A percentile compares a stretch with the other conserved stretches of the same genome.
These are phyloP conservation scores for Tipula unca DNA, from an alignment of 2,888 invertebrate genomes.

Conservation along the genomic window DNA sequence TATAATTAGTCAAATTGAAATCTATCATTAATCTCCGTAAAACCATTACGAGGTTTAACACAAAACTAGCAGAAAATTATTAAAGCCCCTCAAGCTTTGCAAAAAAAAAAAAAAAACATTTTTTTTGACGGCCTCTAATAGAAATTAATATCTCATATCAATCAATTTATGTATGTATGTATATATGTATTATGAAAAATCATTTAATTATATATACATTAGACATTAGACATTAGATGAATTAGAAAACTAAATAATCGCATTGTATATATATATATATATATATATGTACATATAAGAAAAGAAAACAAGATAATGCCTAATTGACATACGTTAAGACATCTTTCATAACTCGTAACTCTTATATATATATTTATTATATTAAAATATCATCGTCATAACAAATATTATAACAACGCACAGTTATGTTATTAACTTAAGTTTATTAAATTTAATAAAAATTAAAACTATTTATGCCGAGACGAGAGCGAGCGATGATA, in stretches of 20 bases:
- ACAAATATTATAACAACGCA: background rate
- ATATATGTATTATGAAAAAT: background rate
- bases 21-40: background rate
- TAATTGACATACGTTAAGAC: slow-evolving; percentile 14
- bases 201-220: slow-evolving; percentile 14
- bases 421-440: slow-evolving; percentile 8
- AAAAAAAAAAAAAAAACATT: too few species aligned
- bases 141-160: slow-evolving; percentile 14
- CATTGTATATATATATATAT: too few species aligned
- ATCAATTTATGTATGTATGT: slow-evolving; percentile 2
- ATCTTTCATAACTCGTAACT: slow-evolving; percentile 14
- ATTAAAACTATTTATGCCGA: background rate
- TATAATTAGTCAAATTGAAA: background rate
- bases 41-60: background rate
- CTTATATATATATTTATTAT: background rate
- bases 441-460: background rate
- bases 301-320: slow-evolving; percentile 3
- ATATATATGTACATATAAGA: background rate
- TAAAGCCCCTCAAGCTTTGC: background rate
- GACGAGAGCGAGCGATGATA: background rate
- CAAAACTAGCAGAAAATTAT: background rate
- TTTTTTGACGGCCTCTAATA: background rate
- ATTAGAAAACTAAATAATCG: slow-evolving; percentile 14
- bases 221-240: background rate
- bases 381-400: background rate